Evolutionary conservation across 2,797 vertebrate species (phyloP).

Genomic region (Erethizon dorsatum): DNA sequence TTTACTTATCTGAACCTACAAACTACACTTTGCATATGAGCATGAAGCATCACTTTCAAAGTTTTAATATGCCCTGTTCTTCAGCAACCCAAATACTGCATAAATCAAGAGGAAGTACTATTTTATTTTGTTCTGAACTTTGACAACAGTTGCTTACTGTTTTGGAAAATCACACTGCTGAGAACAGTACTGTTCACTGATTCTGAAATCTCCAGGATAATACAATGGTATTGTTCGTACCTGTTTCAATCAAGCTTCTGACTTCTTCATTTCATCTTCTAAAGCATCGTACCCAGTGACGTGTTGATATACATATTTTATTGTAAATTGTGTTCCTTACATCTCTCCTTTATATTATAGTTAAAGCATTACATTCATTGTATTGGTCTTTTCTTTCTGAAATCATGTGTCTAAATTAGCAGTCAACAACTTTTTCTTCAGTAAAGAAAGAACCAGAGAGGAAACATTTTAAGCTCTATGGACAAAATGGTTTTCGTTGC

Average conservation of each 20-base stretch:
- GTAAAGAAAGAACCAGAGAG: not conserved
- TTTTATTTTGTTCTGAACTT: conserved; percentile 26
- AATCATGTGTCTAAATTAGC: not conserved
- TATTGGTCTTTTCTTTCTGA: not conserved
- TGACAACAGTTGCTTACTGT: not conserved
- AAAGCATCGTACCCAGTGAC: not conserved
- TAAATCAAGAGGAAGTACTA: not conserved
- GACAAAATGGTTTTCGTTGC: not conserved
- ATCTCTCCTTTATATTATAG: not conserved
- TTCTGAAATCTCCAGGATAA: not conserved
- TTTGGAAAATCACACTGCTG: not conserved
- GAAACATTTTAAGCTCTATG: not conserved
- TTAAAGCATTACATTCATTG: not conserved
- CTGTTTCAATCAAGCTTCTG: not conserved
- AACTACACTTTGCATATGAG: not conserved
- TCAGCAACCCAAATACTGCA: not conserved
- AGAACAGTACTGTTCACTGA: not conserved
- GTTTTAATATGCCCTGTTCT: not conserved
- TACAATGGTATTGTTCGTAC: not conserved
- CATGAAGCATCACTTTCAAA: not conserved
- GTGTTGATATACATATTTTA: conserved; percentile 10
- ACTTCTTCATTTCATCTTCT: conserved; percentile 3
- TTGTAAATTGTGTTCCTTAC: not conserved
- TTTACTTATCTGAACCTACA: not conserved
- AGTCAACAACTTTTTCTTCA: not conserved